Evolutionary conservation across 30 jellyfish, hydroid and myxozoan species (phyloP).

Genomic region (Hydractinia symbiolongicarpus): DNA sequence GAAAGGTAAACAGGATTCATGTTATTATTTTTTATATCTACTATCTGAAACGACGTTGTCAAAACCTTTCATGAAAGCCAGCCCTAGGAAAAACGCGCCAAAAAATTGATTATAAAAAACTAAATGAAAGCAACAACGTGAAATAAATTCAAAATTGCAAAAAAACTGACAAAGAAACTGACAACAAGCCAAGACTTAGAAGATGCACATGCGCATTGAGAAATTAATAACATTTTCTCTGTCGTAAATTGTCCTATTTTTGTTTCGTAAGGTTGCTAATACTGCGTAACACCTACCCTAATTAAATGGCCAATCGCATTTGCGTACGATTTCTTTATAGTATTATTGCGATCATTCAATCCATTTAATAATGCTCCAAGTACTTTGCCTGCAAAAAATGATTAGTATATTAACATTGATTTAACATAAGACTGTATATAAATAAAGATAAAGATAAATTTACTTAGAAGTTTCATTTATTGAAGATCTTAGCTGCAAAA

Average conservation of each 20-base stretch:
- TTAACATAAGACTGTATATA: not conserved
- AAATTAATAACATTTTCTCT: too few species aligned
- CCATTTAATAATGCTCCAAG: constrained; percentile 64
- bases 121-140: too few species aligned
- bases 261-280: too few species aligned
- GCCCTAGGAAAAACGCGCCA: not conserved
- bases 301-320: constrained; percentile 64
- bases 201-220: too few species aligned
- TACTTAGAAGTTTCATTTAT: too few species aligned
- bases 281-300: constrained; percentile 3
- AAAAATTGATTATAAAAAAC: too few species aligned
- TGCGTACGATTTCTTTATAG: constrained; percentile 66
- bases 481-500: too few species aligned
- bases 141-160: not conserved
- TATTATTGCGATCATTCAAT: constrained; percentile 40
- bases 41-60: not conserved
- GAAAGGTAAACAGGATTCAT: not conserved
- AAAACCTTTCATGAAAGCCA: not conserved
- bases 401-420: not conserved
- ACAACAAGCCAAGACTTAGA: too few species aligned
- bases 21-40: not conserved
- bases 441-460: not conserved
- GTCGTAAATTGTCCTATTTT: too few species aligned
- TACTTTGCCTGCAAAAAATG: constrained; percentile 45
- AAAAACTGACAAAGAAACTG: not conserved